A percentile compares a stretch with the other conserved stretches of the same genome.
Evolutionary conservation across 2,113 vertebrate genomes (phyloP).

Genomic region (Erinaceus europaeus): DNA sequence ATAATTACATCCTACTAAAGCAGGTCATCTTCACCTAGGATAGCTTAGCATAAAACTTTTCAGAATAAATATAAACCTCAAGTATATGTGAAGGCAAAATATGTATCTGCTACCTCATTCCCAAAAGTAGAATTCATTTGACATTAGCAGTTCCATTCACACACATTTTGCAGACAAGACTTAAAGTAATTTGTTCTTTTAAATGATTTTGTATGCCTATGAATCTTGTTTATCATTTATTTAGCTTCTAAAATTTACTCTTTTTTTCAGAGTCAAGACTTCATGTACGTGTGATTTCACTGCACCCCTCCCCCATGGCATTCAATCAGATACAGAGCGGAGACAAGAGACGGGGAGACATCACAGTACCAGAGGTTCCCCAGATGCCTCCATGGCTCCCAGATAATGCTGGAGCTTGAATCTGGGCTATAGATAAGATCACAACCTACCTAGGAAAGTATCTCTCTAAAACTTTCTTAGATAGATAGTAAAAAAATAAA

Average conservation of each 20-base stretch:
- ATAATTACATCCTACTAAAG: neutral
- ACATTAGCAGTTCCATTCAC: neutral
- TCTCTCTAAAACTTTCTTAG: conserved; percentile 26
- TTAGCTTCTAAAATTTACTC: neutral
- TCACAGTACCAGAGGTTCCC: no score
- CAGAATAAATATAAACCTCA: conserved; percentile 17
- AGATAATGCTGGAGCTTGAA: no score
- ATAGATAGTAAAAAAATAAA: conserved; percentile 13
- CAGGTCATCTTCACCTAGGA: neutral
- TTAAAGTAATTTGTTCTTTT: conserved; percentile 10
- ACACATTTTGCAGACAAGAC: neutral
- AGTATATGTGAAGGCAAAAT: neutral
- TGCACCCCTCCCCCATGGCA: no score
- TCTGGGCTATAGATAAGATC: no score
- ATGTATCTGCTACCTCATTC: neutral
- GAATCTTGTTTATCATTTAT: conserved; percentile 27
- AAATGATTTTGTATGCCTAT: neutral
- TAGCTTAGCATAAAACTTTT: neutral
- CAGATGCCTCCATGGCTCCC: no score
- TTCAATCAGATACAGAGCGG: no score
- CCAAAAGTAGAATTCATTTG: conserved; percentile 37
- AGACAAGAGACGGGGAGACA: no score
- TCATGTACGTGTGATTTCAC: no score
- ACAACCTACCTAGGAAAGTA: no score
- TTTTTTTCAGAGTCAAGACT: no score